These are phyloP conservation scores for Nasonia giraulti DNA, from an alignment of 1,140 invertebrate genomes.

Conservation along the genomic window DNA sequence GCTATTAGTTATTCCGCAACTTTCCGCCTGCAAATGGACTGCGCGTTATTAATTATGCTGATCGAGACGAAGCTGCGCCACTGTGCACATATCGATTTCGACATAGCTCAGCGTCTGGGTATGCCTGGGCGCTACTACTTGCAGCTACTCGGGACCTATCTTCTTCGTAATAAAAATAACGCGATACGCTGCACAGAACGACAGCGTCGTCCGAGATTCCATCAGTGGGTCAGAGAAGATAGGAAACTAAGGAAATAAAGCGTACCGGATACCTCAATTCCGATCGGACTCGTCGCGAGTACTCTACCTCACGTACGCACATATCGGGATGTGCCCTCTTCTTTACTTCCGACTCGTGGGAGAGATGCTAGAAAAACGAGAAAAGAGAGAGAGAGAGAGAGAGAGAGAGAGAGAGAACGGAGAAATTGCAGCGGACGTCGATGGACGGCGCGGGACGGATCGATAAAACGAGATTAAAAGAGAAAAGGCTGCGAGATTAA, in stretches of 20 bases:
- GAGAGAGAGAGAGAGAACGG: constrained; percentile 49
- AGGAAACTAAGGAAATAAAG: background rate
- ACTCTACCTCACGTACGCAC: constrained; percentile 20
- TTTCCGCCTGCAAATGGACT: no score
- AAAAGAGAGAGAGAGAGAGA: background rate
- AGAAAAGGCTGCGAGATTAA: constrained; percentile 65
- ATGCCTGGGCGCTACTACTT: no score
- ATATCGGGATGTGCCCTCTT: background rate
- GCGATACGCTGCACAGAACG: background rate
- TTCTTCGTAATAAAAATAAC: background rate
- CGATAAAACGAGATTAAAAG: constrained; percentile 66
- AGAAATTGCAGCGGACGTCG: constrained; percentile 60
- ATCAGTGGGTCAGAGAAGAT: background rate
- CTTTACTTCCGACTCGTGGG: background rate
- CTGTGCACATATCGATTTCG: no score
- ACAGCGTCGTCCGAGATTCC: background rate
- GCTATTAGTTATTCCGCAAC: no score
- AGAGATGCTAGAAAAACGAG: constrained; percentile 4
- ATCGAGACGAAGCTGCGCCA: no score
- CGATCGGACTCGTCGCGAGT: background rate
- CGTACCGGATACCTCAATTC: constrained; percentile 4
- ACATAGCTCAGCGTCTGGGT: no score
- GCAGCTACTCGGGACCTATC: no score
- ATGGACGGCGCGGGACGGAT: constrained; percentile 49
- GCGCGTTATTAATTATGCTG: no score